Evolutionary conservation across 2,113 vertebrate genomes (phyloP), one percentile per base, ranked within the genome.

Genomic region (Gasterosteus nipponicus): DNA sequence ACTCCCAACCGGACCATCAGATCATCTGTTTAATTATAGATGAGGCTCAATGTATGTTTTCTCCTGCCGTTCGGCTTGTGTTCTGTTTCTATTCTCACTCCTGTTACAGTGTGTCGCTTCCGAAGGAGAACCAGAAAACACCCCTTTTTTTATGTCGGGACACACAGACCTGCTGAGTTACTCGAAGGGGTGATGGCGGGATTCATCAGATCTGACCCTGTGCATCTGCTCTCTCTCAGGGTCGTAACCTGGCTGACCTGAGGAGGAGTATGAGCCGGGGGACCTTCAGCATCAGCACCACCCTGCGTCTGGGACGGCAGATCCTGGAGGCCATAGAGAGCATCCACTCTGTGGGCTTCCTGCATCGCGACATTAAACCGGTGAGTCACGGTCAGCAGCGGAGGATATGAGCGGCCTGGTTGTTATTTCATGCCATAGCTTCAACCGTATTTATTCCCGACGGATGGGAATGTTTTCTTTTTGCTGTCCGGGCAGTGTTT

Each of bases 331-430:
- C 97, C 77, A 97, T 99, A 74, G 97, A 99, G 91, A 99, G 98
- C 93, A 99, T 99, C 89, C 98, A 99, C 93, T 97, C 97, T 10
- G 97, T 99, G 38, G 98, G 98, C 75, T 99, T 99, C 84, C 92
- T 99, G 89, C 98, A 99, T 81, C 94, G 98, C 18, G 98, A 99
- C 91, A 98, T 99, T 90, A 99, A 99, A 93, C 98, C 98, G 46
- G 98, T 99, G 90, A 93, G 96, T 62, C 51, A 29, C 53, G 38
- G 3, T 10, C 14, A 9, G 26, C 47, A 70, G 9, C 33, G 41
- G 31, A 38, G 8, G 12, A 65, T 10, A 29, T 56, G 26, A 56
- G 26, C 5, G 41, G 16, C 29, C 42, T 1, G 44, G 7, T 6
- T 79, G 14, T 41, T 3, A 47, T 65, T 69, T 71, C 26, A 33